A percentile compares a stretch with the other conserved stretches of the same genome.
Conservation (phyloP, 2,888 invertebrate species). For the Cactoblastis cactorum region DNA sequence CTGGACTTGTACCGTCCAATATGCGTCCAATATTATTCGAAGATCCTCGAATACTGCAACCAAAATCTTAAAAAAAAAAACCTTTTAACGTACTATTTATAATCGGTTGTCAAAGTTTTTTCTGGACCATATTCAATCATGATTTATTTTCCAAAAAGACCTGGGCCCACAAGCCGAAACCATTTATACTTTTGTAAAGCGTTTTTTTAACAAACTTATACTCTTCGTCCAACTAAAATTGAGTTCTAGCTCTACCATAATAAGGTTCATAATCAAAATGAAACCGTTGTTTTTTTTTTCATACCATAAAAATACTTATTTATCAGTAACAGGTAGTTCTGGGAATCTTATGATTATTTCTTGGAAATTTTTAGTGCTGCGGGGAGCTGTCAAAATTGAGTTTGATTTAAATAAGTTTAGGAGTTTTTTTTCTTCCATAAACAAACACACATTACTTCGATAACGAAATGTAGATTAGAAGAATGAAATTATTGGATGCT, state of each 20-base stretch:
- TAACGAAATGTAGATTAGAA: no score
- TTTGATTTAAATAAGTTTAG: no score
- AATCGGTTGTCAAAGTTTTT: not conserved
- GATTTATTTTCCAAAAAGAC: not conserved
- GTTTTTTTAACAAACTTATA: not conserved
- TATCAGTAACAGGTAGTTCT: slow-evolving; percentile 29
- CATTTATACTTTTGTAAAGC: not conserved
- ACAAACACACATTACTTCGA: no score
- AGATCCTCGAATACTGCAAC: no score
- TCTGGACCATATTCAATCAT: not conserved
- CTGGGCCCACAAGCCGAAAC: not conserved
- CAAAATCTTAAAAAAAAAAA: no score
- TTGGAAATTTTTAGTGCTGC: slow-evolving; percentile 21
- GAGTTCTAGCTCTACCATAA: not conserved
- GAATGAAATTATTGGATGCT: no score
- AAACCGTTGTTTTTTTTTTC: slow-evolving; percentile 12
- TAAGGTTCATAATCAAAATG: not conserved
- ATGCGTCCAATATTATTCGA: no score
- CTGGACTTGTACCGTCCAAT: no score
- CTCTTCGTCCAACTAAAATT: not conserved
- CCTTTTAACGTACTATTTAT: not conserved
- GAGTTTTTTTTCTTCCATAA: no score
- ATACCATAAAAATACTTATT: slow-evolving; percentile 5
- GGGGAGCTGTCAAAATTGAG: no score
- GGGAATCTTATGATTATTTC: slow-evolving; percentile 26